Percentiles rank a stretch among this genome's conserved stretches.
phyloP scores from a whole-genome alignment of 1,140 invertebrate genomes.

The Microvelia longipes region DNA sequence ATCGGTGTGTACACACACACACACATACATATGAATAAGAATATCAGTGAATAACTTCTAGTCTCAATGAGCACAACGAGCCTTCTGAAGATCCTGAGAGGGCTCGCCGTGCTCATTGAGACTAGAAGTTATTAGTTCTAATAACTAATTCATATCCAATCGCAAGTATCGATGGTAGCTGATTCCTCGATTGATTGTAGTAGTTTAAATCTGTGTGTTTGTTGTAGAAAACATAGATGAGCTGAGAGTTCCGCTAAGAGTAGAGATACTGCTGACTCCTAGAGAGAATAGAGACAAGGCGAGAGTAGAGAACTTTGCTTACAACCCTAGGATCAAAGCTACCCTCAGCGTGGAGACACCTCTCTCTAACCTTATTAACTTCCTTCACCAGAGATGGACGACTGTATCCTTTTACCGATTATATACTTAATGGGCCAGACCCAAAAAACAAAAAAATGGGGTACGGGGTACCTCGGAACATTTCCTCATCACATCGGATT shows the following conservation, averaged over 20 bases:
- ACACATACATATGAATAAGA: background rate
- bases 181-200: no score
- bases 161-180: no score
- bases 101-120: no score
- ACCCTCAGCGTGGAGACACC: slow-evolving; percentile 59
- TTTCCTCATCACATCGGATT: no score
- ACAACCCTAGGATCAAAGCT: slow-evolving; percentile 74
- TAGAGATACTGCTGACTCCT: slow-evolving; percentile 60
- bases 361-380: slow-evolving; percentile 53
- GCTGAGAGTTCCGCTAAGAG: slow-evolving; percentile 60
- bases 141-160: no score
- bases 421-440: no score
- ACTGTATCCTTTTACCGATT: background rate
- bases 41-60: no score
- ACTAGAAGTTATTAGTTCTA: no score
- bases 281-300: slow-evolving; percentile 63
- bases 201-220: background rate
- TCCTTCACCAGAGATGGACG: slow-evolving; percentile 58
- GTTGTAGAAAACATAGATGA: slow-evolving; percentile 53
- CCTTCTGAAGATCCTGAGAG: no score
- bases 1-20: background rate
- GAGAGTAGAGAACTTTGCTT: slow-evolving; percentile 65
- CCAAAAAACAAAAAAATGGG: no score
- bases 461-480: no score
- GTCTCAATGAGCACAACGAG: no score